Conservation (phyloP, 2,797 vertebrate species). For the Carcharodon carcharias region DNA sequence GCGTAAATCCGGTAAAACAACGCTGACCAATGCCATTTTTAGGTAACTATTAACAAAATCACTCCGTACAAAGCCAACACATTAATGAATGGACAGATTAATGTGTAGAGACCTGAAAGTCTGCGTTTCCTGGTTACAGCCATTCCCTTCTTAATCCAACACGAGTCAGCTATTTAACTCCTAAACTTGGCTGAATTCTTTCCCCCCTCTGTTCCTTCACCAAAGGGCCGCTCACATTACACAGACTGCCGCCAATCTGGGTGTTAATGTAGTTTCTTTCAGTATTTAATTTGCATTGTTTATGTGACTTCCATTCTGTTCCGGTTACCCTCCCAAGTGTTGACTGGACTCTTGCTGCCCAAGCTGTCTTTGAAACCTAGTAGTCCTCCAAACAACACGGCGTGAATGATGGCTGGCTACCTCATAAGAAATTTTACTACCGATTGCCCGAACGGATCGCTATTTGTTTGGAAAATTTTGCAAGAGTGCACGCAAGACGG, state of each 20-base stretch:
- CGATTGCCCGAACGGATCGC: conserved; percentile 74
- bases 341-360: not conserved
- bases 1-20: not conserved
- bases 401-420: not conserved
- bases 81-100: not conserved
- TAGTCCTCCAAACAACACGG: too few species aligned
- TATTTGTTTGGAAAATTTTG: conserved; percentile 74
- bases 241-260: not conserved
- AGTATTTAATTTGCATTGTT: not conserved
- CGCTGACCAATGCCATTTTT: not conserved
- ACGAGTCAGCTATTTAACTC: not conserved
- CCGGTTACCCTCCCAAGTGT: not conserved
- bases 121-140: not conserved
- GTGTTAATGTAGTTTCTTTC: not conserved
- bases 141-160: not conserved
- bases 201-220: not conserved
- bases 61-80: not conserved
- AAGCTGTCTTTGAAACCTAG: not conserved
- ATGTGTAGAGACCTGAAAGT: not conserved
- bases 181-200: not conserved
- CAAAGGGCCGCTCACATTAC: not conserved
- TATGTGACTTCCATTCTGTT: not conserved
- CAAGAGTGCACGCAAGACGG: conserved; percentile 74
- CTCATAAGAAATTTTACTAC: conserved; percentile 58
- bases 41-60: not conserved